Percentiles rank a stretch among this genome's conserved stretches.
These are phyloP conservation scores for Ranitomeya imitator DNA, from an alignment of 2,113 vertebrate species.

Conservation along the genomic window DNA sequence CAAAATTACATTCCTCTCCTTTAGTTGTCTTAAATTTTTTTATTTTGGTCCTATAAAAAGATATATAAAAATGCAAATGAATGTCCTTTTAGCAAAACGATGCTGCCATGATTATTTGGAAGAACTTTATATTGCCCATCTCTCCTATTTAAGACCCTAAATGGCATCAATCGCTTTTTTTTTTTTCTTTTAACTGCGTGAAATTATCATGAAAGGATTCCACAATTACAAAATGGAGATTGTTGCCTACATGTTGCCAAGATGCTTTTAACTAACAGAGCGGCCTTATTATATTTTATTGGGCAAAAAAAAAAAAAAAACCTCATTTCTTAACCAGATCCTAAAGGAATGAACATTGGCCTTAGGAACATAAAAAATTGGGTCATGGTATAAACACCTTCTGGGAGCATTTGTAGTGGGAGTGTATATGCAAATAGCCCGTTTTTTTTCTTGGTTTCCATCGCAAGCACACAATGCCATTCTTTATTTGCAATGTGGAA, in stretches of 20 bases:
- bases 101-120: not conserved
- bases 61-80: not conserved
- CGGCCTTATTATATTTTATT: conserved; percentile 34
- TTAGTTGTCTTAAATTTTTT: not conserved
- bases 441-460: conserved; percentile 27
- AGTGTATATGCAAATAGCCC: conserved; percentile 40
- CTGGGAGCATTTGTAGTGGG: conserved; percentile 16
- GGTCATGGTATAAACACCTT: conserved; percentile 29
- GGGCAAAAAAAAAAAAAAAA: conserved; percentile 23
- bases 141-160: not conserved
- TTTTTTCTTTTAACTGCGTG: not conserved
- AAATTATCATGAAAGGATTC: conserved; percentile 21
- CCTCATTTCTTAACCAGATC: conserved; percentile 31
- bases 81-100: not conserved
- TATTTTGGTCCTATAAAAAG: not conserved
- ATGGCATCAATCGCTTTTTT: not conserved
- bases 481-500: conserved; percentile 57
- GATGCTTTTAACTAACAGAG: conserved; percentile 5
- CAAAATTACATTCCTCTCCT: not conserved
- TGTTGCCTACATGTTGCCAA: conserved; percentile 31
- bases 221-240: conserved; percentile 17
- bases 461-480: conserved; percentile 50
- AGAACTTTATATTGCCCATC: not conserved
- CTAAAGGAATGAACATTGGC: conserved; percentile 26
- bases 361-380: not conserved